Base-by-base conservation (phyloP, 2,888 invertebrate genomes). In the Archips xylosteana region DNA sequence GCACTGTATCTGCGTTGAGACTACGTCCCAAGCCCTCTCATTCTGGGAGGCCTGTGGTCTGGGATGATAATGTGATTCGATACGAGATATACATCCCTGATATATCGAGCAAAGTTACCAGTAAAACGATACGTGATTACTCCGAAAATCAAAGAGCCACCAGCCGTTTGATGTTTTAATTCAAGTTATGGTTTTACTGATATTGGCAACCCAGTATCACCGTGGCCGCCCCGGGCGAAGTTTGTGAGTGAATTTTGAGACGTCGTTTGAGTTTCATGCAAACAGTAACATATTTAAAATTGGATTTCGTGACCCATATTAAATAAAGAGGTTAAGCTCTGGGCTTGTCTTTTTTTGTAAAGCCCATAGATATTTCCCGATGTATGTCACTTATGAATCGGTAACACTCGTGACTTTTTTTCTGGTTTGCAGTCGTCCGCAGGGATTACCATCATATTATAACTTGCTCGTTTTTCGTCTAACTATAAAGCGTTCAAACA, bases 111-210 rank as follows among this genome's bases (percentile, higher is more conserved):
- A 60, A 36, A 36, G 60, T 60, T 60, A n/a, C 13, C 36, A 6
- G 36, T n/a, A 13, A 59, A 60, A 36, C 36, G 32, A 57, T 67
- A 12, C 36, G 4, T 49, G 68, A 39, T 49, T 51, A 36, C 32
- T 63, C 12, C 34, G 63, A 42, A 63, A 70, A 63, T 34, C 54
- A 34, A 65, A 71, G 71, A 71, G 64, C 59, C 49, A 60, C 60
- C 36, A 60, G 42, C 47, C 39, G 39, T 71, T 71, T 51, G 71
- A 71, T 36, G 65, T 49, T 39, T 60, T 65, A 32, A 72, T 67
- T 63, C 67, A 13, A 67, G 72, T 72, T 57, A 72, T 47, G 39
- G 72, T 57, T 45, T 62, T 49, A 39, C 64, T 65, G 65, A 65
- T 71, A 71, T 62, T 72, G 62, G 67, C 51, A 51, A 45, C 57